A percentile compares a stretch with the other conserved stretches of the same genome.
These are phyloP conservation scores for Drosophila mauritiana DNA, from an alignment of 1,140 invertebrate genomes.

Conservation along the genomic window DNA sequence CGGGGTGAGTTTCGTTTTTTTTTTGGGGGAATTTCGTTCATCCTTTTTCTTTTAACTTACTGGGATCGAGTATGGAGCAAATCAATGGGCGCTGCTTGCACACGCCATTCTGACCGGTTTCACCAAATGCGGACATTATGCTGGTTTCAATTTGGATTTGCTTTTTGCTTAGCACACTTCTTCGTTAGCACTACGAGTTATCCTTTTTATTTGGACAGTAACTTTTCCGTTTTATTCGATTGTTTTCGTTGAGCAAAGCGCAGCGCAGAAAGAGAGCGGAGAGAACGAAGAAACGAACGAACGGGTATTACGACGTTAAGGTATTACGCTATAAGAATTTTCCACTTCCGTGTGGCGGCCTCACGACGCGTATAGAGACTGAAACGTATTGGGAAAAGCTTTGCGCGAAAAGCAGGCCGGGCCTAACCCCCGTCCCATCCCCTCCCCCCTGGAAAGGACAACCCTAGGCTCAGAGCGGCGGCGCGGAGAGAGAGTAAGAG, in stretches of 20 bases:
- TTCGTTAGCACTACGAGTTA: slow-evolving; percentile 22
- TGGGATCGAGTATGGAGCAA: slow-evolving; percentile 83
- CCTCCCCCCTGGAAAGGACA: slow-evolving; percentile 48
- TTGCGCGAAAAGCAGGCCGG: slow-evolving; percentile 22
- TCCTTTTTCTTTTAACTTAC: slow-evolving; percentile 66
- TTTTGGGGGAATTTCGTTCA: slow-evolving; percentile 14
- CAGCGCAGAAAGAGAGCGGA: slow-evolving; percentile 40
- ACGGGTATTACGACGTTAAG: slow-evolving; percentile 23
- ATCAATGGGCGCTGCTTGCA: slow-evolving; percentile 80
- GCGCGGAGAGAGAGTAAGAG: slow-evolving; percentile 41
- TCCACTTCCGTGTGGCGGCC: slow-evolving; percentile 58
- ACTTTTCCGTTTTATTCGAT: slow-evolving; percentile 33
- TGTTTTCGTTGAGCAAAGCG: slow-evolving; percentile 48
- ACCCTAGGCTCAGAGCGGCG: slow-evolving; percentile 50
- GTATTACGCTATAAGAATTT: slow-evolving; percentile 55
- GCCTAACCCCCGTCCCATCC: not conserved
- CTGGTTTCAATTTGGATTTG: slow-evolving; percentile 21
- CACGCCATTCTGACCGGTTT: slow-evolving; percentile 78
- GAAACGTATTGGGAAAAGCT: slow-evolving; percentile 66
- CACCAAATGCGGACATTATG: slow-evolving; percentile 67
- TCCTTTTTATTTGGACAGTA: slow-evolving; percentile 19
- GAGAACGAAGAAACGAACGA: slow-evolving; percentile 20
- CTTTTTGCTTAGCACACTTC: slow-evolving; percentile 24
- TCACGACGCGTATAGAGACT: slow-evolving; percentile 75
- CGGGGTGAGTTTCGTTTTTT: slow-evolving; percentile 43